Conservation (phyloP, 1,140 invertebrate species). For the Danaus melanippus region DNA sequence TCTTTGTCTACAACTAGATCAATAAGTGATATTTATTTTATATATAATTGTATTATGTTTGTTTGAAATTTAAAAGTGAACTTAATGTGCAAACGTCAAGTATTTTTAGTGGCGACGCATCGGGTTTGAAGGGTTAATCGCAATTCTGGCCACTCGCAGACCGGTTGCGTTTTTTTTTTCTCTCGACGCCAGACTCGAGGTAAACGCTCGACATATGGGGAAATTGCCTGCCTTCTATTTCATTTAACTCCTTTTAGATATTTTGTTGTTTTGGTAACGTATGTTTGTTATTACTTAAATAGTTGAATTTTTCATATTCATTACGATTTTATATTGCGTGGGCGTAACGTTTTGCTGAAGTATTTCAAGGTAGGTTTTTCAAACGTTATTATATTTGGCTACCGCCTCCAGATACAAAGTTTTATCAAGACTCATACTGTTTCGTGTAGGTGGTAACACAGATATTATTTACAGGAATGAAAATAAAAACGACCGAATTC, state of each 20-base stretch:
- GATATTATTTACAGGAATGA: conserved; percentile 30
- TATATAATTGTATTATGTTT: no score
- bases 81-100: conserved; percentile 32
- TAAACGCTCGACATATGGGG: conserved; percentile 36
- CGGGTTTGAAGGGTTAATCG: conserved; percentile 56
- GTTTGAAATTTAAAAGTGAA: conserved; percentile 14
- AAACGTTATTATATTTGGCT: conserved; percentile 30
- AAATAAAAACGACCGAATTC: conserved; percentile 31
- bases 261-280: not conserved
- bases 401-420: conserved; percentile 38
- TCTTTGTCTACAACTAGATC: no score
- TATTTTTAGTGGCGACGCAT: conserved; percentile 54
- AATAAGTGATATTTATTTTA: no score
- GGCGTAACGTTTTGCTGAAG: conserved; percentile 3
- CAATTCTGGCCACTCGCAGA: conserved; percentile 55
- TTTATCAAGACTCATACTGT: conserved; percentile 27
- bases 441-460: conserved; percentile 31
- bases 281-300: conserved; percentile 5
- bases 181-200: conserved; percentile 26
- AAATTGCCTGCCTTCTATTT: conserved; percentile 35
- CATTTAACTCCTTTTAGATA: conserved; percentile 19
- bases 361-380: conserved; percentile 21
- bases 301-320: not conserved
- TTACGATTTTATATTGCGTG: conserved; percentile 1
- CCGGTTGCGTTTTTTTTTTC: conserved; percentile 45